Conservation (phyloP, 2,113 vertebrate species). For the Poeciliopsis retropinna region DNA sequence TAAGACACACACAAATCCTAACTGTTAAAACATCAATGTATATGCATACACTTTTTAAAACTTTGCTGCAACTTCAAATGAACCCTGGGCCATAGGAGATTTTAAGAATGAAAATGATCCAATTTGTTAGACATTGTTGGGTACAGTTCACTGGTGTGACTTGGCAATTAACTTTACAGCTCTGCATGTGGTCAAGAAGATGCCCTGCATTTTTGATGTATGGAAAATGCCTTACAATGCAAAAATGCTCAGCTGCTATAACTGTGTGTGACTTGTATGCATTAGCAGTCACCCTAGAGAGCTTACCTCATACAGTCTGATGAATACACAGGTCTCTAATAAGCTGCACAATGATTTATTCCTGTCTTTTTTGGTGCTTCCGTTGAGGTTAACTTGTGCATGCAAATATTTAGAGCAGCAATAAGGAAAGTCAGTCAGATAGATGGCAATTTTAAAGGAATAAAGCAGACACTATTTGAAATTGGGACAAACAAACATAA, state of each 20-base stretch:
- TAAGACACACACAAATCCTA: constrained; percentile 66
- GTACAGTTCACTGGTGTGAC: constrained; percentile 18
- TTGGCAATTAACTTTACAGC: constrained; percentile 65
- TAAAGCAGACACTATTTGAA: neutral
- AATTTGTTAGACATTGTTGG: constrained; percentile 66
- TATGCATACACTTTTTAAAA: constrained; percentile 57
- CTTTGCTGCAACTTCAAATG: constrained; percentile 50
- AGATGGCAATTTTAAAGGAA: constrained; percentile 26
- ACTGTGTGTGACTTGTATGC: constrained; percentile 48
- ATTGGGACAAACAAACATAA: neutral
- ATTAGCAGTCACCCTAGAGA: constrained; percentile 65
- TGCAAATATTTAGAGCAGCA: constrained; percentile 53
- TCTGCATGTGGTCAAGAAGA: constrained; percentile 62
- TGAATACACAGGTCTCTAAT: constrained; percentile 65
- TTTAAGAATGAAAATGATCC: constrained; percentile 50
- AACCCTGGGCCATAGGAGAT: constrained; percentile 47
- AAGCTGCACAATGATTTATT: constrained; percentile 64
- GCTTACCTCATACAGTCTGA: constrained; percentile 57
- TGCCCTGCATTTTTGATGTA: constrained; percentile 44
- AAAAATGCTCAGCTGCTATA: constrained; percentile 54
- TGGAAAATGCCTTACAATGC: constrained; percentile 58
- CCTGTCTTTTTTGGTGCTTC: constrained; percentile 40
- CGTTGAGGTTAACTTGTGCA: constrained; percentile 55
- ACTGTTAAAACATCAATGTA: constrained; percentile 70
- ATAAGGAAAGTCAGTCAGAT: constrained; percentile 8